Evolutionary conservation across 2,113 vertebrate genomes (phyloP).

Genomic region (Bungarus multicinctus): DNA sequence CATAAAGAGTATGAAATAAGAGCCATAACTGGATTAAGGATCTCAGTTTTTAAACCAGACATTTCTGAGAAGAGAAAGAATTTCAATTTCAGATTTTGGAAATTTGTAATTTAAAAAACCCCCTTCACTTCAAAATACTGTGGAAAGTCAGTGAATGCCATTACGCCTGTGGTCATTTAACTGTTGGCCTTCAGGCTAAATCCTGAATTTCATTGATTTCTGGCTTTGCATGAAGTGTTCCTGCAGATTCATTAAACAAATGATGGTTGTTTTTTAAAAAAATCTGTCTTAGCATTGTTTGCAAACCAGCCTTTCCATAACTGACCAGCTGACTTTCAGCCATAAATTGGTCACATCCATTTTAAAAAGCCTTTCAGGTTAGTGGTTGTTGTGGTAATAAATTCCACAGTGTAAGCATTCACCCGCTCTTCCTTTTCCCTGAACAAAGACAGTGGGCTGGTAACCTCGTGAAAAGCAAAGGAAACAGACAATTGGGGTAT

Average conservation of each 20-base stretch:
- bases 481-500: not conserved
- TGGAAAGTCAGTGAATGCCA: not conserved
- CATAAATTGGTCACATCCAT: not conserved
- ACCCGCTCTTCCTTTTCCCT: not conserved
- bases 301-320: not conserved
- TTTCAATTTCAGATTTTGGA: not conserved
- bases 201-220: not conserved
- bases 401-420: not conserved
- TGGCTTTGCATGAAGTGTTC: not conserved
- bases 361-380: not conserved
- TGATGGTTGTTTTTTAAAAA: not conserved
- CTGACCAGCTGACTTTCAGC: not conserved
- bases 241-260: not conserved
- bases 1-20: not conserved
- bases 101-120: too few species aligned
- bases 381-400: not conserved
- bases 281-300: not conserved
- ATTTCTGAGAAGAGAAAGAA: not conserved
- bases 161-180: not conserved
- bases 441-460: not conserved
- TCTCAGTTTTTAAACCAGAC: not conserved
- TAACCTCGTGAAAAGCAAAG: not conserved
- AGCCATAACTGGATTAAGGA: not conserved
- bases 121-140: not conserved
- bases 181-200: not conserved